phyloP scores from a whole-genome alignment of 2,113 vertebrate species.

The Otis tarda region DNA sequence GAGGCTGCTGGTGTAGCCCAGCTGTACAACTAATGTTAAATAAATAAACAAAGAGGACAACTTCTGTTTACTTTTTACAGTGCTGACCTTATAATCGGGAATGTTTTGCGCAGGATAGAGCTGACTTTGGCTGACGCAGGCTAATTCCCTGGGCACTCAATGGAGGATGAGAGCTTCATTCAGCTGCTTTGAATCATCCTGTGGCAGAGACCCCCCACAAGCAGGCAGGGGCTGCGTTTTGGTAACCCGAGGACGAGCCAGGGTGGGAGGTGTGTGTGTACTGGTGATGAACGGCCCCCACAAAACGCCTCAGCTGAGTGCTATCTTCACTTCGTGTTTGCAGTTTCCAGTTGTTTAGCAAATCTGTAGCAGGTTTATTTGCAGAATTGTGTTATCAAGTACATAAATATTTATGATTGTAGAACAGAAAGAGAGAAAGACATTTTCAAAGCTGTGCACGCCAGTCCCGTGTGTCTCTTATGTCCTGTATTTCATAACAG shows the following conservation, averaged over 20 bases:
- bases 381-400: neutral
- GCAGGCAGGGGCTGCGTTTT: neutral
- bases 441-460: fast-evolving
- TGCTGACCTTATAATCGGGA: neutral
- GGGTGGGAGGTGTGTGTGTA: neutral
- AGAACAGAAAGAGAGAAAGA: neutral
- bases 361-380: neutral
- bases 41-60: neutral
- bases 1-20: neutral
- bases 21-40: neutral
- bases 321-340: neutral
- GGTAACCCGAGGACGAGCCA: neutral
- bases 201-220: neutral
- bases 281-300: neutral
- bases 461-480: fast-evolving
- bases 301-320: neutral
- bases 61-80: slow-evolving; percentile 23
- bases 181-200: slow-evolving; percentile 45
- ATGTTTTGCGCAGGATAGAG: neutral
- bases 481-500: neutral
- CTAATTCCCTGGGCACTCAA: neutral
- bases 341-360: neutral
- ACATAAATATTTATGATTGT: neutral
- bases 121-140: neutral
- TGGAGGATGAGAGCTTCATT: slow-evolving; percentile 20